Base-by-base conservation (phyloP, 2,113 vertebrate species). In the Antigone vipio region DNA sequence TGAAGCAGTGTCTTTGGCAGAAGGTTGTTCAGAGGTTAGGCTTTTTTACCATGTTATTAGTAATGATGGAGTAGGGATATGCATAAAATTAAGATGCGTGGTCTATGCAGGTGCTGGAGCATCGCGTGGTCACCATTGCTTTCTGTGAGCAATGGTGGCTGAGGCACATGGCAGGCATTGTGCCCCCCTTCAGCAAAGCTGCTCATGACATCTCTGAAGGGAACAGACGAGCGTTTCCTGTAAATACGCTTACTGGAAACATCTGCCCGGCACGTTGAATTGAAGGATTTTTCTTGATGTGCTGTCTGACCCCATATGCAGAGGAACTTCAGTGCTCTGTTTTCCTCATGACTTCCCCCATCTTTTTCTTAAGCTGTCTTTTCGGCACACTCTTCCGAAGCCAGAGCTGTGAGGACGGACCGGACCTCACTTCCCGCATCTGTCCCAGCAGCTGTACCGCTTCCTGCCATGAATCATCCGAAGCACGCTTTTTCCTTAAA, bases 381-480 rank as follows among this genome's bases (percentile, higher is more conserved):
- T 69, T 83, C 1, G 0, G 67, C 15, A 4, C 38, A 15, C 62
- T 89, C 77, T 89, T 81, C 79, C 5, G 7, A 77, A 91, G 82
- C 77, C 29, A 45, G 69, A 92, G 71, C 60, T 73, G 63, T 74
- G 75, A 71, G 88, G 91, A 89, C 0, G 2, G 71, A 8, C 23
- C 11, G 9, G 74, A 71, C 71, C 62, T 88, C 9, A 4, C 83
- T 96, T 97, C 91, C 91, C 9, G 9, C 92, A 85, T 94, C 89
- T 94, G 92, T 93, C 84, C 91, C 76, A 71, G 90, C 94, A 96
- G 94, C 95, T 97, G 91, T 81, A 90, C 74, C 32, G 5, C 90
- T 97, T 97, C 97, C 96, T 97, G 85, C 73, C 63, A 47, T 95
- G 95, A 97, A 89, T 96, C 95, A 96, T 91, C 53, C 1, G 0